Percentiles rank a stretch among this genome's conserved stretches.
These are phyloP conservation scores for Gymnothorax javanicus DNA, from an alignment of 2,797 vertebrate species.

Conservation along the genomic window DNA sequence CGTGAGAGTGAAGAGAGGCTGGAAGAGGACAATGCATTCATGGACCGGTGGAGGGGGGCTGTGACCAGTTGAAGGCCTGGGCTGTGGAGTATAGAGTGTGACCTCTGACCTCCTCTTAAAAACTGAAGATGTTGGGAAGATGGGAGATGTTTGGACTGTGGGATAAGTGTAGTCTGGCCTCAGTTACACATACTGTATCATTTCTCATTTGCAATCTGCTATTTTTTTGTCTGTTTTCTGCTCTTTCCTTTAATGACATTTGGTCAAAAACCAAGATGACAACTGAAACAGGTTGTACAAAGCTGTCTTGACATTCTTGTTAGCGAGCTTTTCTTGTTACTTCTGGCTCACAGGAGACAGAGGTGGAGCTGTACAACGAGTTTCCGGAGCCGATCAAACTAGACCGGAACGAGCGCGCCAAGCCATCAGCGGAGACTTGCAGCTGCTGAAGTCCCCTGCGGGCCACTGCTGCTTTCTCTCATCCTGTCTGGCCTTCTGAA, in stretches of 20 bases:
- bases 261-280: not conserved
- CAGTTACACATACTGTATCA: too few relatives aligned
- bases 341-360: conserved; percentile 78
- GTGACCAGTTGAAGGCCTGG: not conserved
- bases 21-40: too few relatives aligned
- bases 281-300: not conserved
- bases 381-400: conserved; percentile 93
- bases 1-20: not conserved
- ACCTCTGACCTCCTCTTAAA: too few relatives aligned
- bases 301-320: not conserved
- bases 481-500: conserved; percentile 57
- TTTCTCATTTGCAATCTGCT: not conserved
- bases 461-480: conserved; percentile 48
- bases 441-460: conserved; percentile 84
- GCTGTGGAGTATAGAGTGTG: not conserved
- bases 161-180: not conserved
- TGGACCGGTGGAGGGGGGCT: not conserved
- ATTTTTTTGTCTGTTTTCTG: not conserved
- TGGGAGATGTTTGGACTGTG: not conserved
- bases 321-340: not conserved
- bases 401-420: conserved; percentile 86
- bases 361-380: conserved; percentile 92
- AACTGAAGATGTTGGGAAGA: not conserved
- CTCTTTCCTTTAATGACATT: not conserved
- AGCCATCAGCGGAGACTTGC: conserved; percentile 85